These are phyloP conservation scores for Drosophila eohydei DNA, from an alignment of 2,888 invertebrate genomes.

Conservation along the genomic window DNA sequence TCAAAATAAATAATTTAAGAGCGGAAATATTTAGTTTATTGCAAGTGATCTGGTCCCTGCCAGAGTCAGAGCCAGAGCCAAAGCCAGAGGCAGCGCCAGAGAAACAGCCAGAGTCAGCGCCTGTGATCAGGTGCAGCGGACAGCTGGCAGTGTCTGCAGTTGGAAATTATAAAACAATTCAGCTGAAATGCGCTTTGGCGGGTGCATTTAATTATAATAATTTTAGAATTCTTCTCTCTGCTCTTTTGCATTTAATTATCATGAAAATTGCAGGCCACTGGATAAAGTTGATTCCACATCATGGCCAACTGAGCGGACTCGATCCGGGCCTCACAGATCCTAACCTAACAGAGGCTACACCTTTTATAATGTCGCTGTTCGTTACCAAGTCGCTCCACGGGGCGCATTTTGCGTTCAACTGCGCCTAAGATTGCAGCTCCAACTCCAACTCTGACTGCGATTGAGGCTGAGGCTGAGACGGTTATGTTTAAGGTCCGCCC, in stretches of 20 bases:
- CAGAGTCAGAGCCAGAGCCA: background rate
- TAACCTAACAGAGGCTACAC: conserved; percentile 43
- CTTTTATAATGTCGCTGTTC: conserved; percentile 54
- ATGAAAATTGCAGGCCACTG: conserved; percentile 66
- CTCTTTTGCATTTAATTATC: conserved; percentile 75
- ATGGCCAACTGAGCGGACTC: conserved; percentile 30
- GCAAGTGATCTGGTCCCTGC: conserved; percentile 41
- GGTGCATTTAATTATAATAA: conserved; percentile 79
- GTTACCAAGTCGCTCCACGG: conserved; percentile 51
- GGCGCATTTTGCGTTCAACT: conserved; percentile 49
- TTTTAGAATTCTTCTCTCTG: conserved; percentile 48
- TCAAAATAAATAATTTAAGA: conserved; percentile 77
- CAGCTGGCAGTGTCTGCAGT: conserved; percentile 54
- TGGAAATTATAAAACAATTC: conserved; percentile 78
- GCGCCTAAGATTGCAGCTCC: conserved; percentile 15
- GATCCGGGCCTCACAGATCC: conserved; percentile 22
- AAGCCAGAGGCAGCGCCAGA: background rate
- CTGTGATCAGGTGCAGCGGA: conserved; percentile 50
- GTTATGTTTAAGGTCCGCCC: conserved; percentile 17
- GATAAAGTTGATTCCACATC: conserved; percentile 33
- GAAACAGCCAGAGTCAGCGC: background rate
- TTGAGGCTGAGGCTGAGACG: background rate
- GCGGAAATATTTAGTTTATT: conserved; percentile 84
- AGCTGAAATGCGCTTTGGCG: conserved; percentile 72
- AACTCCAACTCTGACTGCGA: background rate